Conservation (phyloP, 2,888 invertebrate species). For the Spisula subtruncata region DNA sequence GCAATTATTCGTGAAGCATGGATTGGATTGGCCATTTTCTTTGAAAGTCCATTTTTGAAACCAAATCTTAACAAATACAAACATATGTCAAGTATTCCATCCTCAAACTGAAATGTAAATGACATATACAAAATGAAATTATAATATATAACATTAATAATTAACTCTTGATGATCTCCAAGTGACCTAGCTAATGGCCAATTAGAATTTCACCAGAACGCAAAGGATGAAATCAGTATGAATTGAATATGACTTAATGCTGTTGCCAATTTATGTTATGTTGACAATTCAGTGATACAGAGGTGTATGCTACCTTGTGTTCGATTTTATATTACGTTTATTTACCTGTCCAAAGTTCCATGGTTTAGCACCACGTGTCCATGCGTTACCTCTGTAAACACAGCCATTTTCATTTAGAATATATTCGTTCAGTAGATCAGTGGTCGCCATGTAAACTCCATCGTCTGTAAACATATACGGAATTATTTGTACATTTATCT, state of each 20-base stretch:
- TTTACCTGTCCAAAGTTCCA: constrained; percentile 95
- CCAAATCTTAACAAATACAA: constrained; percentile 70
- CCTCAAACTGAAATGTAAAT: constrained; percentile 73
- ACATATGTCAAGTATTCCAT: constrained; percentile 72
- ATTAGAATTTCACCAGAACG: too few species aligned
- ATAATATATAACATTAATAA: too few species aligned
- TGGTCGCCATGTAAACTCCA: constrained; percentile 93
- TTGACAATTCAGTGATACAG: neutral
- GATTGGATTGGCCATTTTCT: constrained; percentile 63
- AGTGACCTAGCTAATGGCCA: too few species aligned
- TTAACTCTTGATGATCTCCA: too few species aligned
- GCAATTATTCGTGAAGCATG: constrained; percentile 60
- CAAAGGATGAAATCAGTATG: too few species aligned
- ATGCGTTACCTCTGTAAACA: constrained; percentile 95
- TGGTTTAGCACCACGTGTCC: constrained; percentile 90
- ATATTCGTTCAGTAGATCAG: constrained; percentile 93
- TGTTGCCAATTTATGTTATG: neutral
- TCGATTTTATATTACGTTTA: neutral
- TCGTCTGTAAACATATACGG: constrained; percentile 89
- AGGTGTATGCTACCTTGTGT: neutral
- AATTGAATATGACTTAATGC: neutral
- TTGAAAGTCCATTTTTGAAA: constrained; percentile 50
- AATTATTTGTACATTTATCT: neutral
- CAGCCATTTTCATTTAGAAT: constrained; percentile 91
- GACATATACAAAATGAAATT: too few species aligned